Evolutionary conservation across 2,888 invertebrate genomes (phyloP).

Genomic region (Chromoteleia sp.): DNA sequence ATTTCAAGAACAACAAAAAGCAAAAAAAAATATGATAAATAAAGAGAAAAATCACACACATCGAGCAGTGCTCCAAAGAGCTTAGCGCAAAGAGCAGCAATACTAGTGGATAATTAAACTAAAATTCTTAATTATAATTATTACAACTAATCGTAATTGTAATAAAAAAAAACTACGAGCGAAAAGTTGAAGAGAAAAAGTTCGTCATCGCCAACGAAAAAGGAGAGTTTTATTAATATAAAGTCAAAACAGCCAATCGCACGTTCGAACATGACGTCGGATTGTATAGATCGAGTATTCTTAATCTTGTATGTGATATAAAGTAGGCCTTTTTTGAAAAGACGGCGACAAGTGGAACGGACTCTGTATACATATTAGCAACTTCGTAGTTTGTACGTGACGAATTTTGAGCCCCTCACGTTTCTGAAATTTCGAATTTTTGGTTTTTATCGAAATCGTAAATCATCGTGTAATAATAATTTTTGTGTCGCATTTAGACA

Average conservation of each 20-base stretch:
- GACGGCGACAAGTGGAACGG: slow-evolving; percentile 44
- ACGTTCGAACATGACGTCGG: slow-evolving; percentile 53
- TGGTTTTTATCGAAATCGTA: slow-evolving; percentile 6
- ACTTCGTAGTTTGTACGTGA: slow-evolving; percentile 62
- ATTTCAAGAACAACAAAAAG: slow-evolving; percentile 26
- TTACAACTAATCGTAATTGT: slow-evolving; percentile 55
- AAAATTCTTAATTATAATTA: slow-evolving; percentile 64
- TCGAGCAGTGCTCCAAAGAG: slow-evolving; percentile 77
- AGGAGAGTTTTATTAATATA: slow-evolving; percentile 38
- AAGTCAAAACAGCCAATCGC: slow-evolving; percentile 35
- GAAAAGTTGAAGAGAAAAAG: slow-evolving; percentile 19
- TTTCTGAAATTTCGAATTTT: slow-evolving; percentile 15
- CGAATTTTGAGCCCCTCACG: slow-evolving; percentile 40
- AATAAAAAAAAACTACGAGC: slow-evolving; percentile 34
- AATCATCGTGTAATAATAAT: slow-evolving; percentile 26
- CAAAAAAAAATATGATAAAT: slow-evolving; percentile 54
- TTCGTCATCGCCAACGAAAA: slow-evolving; percentile 61
- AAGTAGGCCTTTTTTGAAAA: slow-evolving; percentile 78
- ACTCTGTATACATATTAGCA: slow-evolving; percentile 64
- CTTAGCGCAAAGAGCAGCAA: slow-evolving; percentile 80
- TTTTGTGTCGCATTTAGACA: slow-evolving; percentile 24
- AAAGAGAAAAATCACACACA: slow-evolving; percentile 70
- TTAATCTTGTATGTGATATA: slow-evolving; percentile 78
- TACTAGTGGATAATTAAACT: slow-evolving; percentile 78
- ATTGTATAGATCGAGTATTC: slow-evolving; percentile 68